phyloP scores from a whole-genome alignment of 2,797 vertebrate genomes.

The Agapornis canus region DNA sequence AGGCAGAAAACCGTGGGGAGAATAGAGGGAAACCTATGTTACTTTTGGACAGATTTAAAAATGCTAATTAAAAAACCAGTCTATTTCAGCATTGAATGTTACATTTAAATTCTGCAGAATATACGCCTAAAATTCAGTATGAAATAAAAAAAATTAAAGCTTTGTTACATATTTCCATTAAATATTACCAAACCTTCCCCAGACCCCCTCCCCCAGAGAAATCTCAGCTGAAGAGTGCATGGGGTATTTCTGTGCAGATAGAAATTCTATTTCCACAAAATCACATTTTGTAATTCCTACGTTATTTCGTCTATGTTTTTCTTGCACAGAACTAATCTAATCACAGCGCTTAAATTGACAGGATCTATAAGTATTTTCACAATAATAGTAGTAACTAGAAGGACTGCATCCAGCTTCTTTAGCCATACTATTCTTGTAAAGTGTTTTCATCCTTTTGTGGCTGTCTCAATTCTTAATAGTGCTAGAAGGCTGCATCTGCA shows the following conservation, averaged over 20 bases:
- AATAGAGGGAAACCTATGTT: not conserved
- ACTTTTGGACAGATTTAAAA: not conserved
- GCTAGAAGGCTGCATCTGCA: not conserved
- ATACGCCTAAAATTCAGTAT: not conserved
- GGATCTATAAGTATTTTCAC: not conserved
- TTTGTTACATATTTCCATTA: not conserved
- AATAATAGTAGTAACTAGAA: not conserved
- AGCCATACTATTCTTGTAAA: not conserved
- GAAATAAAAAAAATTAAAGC: not conserved
- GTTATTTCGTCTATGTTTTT: not conserved
- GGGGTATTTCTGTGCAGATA: not conserved
- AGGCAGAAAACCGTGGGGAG: not conserved
- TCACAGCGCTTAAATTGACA: not conserved
- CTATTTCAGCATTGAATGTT: not conserved
- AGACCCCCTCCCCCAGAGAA: not conserved
- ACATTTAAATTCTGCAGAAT: not conserved
- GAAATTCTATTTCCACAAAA: not conserved
- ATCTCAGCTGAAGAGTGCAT: not conserved
- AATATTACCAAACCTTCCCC: not conserved
- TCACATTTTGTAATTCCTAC: not conserved
- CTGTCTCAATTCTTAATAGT: not conserved
- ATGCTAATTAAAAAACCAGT: not conserved
- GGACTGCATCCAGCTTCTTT: not conserved
- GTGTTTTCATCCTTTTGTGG: not conserved
- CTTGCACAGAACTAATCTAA: not conserved